A percentile compares a stretch with the other conserved stretches of the same genome.
These are phyloP conservation scores for Hyles vespertilio DNA, from an alignment of 1,140 invertebrate species.

Conservation along the genomic window DNA sequence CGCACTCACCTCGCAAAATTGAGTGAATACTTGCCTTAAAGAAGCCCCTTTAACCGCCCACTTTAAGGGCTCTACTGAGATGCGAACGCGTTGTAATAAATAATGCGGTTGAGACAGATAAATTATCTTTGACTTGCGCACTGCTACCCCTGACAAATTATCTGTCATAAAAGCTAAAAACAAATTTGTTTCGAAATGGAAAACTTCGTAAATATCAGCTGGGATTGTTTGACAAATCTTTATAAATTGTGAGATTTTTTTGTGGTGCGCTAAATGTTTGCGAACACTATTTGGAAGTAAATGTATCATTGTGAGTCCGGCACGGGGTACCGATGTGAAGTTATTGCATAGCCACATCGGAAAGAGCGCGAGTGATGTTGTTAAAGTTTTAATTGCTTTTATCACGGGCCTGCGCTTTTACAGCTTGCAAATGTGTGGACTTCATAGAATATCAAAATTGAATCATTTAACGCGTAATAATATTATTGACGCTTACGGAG, in stretches of 20 bases:
- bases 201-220: slow-evolving; percentile 47
- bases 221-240: slow-evolving; percentile 3
- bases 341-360: slow-evolving; percentile 42
- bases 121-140: slow-evolving; percentile 73
- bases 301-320: no score
- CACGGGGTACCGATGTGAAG: slow-evolving; percentile 17
- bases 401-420: slow-evolving; percentile 62
- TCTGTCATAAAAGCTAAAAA: slow-evolving; percentile 71
- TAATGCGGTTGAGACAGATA: slow-evolving; percentile 73
- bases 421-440: slow-evolving; percentile 55
- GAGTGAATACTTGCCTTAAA: slow-evolving; percentile 61
- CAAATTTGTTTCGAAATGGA: slow-evolving; percentile 59
- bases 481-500: slow-evolving; percentile 7
- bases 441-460: slow-evolving; percentile 58
- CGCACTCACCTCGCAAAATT: slow-evolving; percentile 30
- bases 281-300: slow-evolving; percentile 28
- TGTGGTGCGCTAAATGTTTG: background rate
- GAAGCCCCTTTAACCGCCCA: slow-evolving; percentile 70
- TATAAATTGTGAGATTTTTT: background rate
- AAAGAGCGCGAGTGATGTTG: slow-evolving; percentile 53
- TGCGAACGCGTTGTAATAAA: slow-evolving; percentile 71
- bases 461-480: slow-evolving; percentile 43
- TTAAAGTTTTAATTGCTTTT: slow-evolving; percentile 74
- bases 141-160: slow-evolving; percentile 69
- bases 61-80: slow-evolving; percentile 69